Evolutionary conservation across 2,888 invertebrate genomes (phyloP), one percentile per base, ranked within the genome.

Genomic region (Drosophila pseudotalamancana): DNA sequence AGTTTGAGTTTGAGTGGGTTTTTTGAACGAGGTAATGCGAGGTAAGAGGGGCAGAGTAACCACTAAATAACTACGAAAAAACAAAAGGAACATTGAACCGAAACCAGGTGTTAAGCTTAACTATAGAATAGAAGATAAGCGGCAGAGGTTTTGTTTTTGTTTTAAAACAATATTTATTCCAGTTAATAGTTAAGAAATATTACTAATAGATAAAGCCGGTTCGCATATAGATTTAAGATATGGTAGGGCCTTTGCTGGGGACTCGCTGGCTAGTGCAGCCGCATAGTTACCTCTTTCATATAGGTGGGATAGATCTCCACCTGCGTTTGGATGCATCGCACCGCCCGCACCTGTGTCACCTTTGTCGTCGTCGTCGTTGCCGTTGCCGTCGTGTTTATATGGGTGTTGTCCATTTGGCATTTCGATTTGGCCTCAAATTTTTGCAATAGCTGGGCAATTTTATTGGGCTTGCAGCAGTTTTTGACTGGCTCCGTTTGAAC

Each of bases 271-370:
- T 86, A 82, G 49, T 70, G 83, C 81, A 91, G 88, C 80, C 89
- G 88, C 75, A 91, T 90, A 90, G 88, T 91, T 91, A 91, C 91
- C 91, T 91, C 91, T 89, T 91, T 91, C 76, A 87, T 91, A 60
- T 91, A 91, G 59, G 88, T 91, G 55, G 91, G 91, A 81, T 86
- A 91, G 39, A 91, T 90, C 80, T 91, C 91, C 53, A 91, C 77
- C 49, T 89, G 88, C 12, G 91, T 91, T 57, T 90, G 89, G 37
- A 91, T 90, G 67, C 90, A 89, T 62, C 87, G 82, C 57, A 91
- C 88, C 34, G 90, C 82, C 64, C 89, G 89, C 39, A 91, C 81
- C 68, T 91, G 87, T 5, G 90, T 89, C 46, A 85, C 63, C 29
- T 82, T 85, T 42, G 73, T 79, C n/a, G 64, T 59, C 8, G 37